A percentile compares a stretch with the other conserved stretches of the same genome.
These are phyloP conservation scores for Apocrypta bakeri DNA, from an alignment of 1,140 invertebrate genomes.

Conservation along the genomic window DNA sequence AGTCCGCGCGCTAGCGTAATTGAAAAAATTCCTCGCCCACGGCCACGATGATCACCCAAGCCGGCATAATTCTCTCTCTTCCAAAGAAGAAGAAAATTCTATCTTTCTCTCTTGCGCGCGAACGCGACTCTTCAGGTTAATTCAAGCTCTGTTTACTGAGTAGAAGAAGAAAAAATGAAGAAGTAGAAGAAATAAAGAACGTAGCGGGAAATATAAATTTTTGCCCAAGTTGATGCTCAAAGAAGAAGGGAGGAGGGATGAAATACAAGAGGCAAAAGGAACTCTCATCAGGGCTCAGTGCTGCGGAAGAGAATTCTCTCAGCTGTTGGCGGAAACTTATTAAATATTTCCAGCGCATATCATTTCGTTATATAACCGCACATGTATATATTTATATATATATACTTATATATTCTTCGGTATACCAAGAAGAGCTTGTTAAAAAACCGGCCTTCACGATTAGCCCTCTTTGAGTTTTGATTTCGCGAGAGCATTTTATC, in stretches of 20 bases:
- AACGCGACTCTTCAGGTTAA: not conserved
- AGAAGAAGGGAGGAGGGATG: not conserved
- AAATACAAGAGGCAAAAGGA: conserved; percentile 31
- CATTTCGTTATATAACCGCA: conserved; percentile 61
- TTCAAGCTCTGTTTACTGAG: conserved; percentile 25
- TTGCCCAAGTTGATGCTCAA: conserved; percentile 29
- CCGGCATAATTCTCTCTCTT: not conserved
- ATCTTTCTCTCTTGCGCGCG: too few relatives aligned
- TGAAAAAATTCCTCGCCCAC: conserved; percentile 19
- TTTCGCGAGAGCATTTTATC: not conserved
- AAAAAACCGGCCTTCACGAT: conserved; percentile 35
- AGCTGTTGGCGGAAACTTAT: conserved; percentile 60
- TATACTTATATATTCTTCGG: conserved; percentile 49
- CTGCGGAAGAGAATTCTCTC: conserved; percentile 57
- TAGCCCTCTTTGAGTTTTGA: not conserved
- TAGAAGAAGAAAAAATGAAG: not conserved
- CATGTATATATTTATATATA: not conserved
- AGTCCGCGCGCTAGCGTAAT: conserved; percentile 14
- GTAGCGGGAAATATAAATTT: conserved; percentile 30
- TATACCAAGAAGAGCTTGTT: conserved; percentile 46
- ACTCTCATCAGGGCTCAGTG: conserved; percentile 59
- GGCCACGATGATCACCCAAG: conserved; percentile 12
- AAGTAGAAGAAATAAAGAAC: not conserved
- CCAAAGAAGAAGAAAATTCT: too few relatives aligned
- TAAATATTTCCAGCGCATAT: conserved; percentile 66